Evolutionary conservation across 2,113 vertebrate genomes (phyloP), one percentile per base, ranked within the genome.

Genomic region (Seriola quinqueradiata): DNA sequence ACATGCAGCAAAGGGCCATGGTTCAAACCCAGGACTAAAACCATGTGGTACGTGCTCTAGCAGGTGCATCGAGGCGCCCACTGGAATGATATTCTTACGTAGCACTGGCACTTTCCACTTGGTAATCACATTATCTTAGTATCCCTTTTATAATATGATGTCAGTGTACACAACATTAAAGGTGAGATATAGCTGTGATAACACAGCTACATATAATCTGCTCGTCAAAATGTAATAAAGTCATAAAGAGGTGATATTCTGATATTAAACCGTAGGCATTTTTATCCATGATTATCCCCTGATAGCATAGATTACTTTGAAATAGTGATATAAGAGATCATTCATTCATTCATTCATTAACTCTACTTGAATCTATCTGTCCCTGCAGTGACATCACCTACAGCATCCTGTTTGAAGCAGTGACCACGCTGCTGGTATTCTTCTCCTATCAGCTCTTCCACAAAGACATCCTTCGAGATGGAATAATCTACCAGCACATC

Each of bases 361-460:
- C 55, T 52, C 3, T 23, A 5, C 2, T 0, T 50, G 38, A 14
- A 1, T 81, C 36, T 57, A 16, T 86, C 13, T 82, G 17, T 77
- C 59, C 50, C 42, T 78, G 72, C 87, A 99, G 98, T 70, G 98
- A 99, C 88, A 97, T 99, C 91, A 99, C 98, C 0, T 99, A 99
- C 83, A 96, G 95, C 93, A 97, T 99, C 94, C 96, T 98, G 71
- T 95, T 99, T 86, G 98, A 99, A 90, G 97, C 98, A 0, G 96
- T 99, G 81, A 98, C 98, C 21, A 96, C 96, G 0, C 95, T 99
- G 67, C 92, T 99, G 4, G 95, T 98, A 25, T 97, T 99, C 89
- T 96, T 99, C 69, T 99, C 98, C 87, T 98, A 96, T 89, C 98
- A 99, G 21, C 96, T 99, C 76, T 98, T 98, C 93, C 96, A 96